These are phyloP conservation scores for Drosophila robusta DNA, from an alignment of 2,888 invertebrate genomes.

Conservation along the genomic window DNA sequence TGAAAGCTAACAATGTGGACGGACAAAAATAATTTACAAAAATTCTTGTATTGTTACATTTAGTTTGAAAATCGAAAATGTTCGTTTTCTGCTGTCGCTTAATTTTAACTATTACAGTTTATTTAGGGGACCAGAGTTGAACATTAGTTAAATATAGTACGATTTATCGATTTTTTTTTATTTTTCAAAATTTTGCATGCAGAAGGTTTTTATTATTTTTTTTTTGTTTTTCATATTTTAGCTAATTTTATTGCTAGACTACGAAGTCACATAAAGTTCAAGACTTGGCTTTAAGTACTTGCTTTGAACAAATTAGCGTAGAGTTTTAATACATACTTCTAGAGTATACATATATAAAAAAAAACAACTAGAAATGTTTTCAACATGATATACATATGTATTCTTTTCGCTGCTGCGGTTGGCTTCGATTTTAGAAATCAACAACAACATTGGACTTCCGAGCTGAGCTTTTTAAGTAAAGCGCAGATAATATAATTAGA, in stretches of 20 bases:
- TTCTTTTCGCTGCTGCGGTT: constrained; percentile 37
- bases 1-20: constrained; percentile 85
- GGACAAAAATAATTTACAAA: constrained; percentile 85
- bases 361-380: constrained; percentile 61
- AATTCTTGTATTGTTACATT: constrained; percentile 79
- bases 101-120: constrained; percentile 18
- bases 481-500: constrained; percentile 33
- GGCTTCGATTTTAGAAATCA: constrained; percentile 74
- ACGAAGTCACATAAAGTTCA: constrained; percentile 60
- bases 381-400: constrained; percentile 58
- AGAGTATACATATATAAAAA: constrained; percentile 23
- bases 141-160: constrained; percentile 41
- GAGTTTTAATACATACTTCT: constrained; percentile 25
- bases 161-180: constrained; percentile 22
- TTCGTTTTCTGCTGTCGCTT: constrained; percentile 28
- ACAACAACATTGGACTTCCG: constrained; percentile 70
- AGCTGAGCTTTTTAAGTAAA: constrained; percentile 59
- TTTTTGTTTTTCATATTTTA: constrained; percentile 26
- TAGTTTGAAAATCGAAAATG: constrained; percentile 45
- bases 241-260: constrained; percentile 53
- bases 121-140: constrained; percentile 26
- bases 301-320: constrained; percentile 48
- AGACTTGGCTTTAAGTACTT: constrained; percentile 70
- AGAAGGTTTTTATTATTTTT: constrained; percentile 17
- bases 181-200: constrained; percentile 35